Evolutionary conservation across 2,888 invertebrate genomes (phyloP).

Genomic region (Phengaris alcon): DNA sequence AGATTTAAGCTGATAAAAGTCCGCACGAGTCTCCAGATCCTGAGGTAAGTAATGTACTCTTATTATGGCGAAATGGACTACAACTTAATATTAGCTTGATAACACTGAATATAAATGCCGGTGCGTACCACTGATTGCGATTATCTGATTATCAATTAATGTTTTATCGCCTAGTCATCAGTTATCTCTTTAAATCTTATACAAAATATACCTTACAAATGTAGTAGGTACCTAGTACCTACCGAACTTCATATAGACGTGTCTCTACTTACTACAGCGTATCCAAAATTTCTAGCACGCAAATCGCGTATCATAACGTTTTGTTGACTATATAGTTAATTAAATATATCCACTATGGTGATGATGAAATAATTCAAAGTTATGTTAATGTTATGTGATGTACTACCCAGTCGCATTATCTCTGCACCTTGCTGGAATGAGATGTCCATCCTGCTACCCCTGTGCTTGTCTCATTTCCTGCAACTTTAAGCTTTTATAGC

Average conservation of each 20-base stretch:
- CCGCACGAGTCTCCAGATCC: neutral
- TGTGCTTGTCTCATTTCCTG: too few relatives aligned
- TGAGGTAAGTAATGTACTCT: slow-evolving; percentile 5
- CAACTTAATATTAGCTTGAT: slow-evolving; percentile 29
- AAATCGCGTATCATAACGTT: neutral
- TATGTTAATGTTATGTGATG: too few relatives aligned
- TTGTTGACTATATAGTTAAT: neutral
- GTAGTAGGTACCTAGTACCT: too few relatives aligned
- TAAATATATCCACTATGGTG: too few relatives aligned
- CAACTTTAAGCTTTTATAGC: too few relatives aligned
- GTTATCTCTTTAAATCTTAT: slow-evolving; percentile 7
- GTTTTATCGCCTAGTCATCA: slow-evolving; percentile 30
- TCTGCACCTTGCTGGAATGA: too few relatives aligned
- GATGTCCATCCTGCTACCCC: too few relatives aligned
- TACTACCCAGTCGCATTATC: too few relatives aligned
- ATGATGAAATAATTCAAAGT: too few relatives aligned
- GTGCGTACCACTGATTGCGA: slow-evolving; percentile 28
- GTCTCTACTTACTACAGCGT: neutral
- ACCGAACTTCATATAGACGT: neutral
- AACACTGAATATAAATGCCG: slow-evolving; percentile 31
- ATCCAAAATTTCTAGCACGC: neutral
- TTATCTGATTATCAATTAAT: slow-evolving; percentile 31
- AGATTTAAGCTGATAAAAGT: neutral
- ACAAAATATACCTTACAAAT: neutral
- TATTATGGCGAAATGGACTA: slow-evolving; percentile 27